Evolutionary conservation across 2,888 invertebrate genomes (phyloP).

Genomic region (Amphiduros pacificus): DNA sequence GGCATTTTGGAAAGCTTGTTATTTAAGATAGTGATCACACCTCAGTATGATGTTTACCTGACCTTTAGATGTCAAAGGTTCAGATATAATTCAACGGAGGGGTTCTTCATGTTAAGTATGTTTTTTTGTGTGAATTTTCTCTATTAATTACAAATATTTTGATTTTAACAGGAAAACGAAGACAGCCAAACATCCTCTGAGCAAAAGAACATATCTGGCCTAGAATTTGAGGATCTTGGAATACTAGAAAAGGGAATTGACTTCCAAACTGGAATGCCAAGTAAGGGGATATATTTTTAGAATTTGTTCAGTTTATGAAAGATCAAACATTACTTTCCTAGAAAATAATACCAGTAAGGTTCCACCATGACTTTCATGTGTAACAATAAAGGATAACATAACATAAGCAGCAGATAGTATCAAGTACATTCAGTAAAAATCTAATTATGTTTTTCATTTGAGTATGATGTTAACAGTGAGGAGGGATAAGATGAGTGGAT

Average conservation of each 20-base stretch:
- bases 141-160: no score
- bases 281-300: no score
- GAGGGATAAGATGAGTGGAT: background rate
- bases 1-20: no score
- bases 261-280: constrained; percentile 12
- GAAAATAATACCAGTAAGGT: background rate
- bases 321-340: no score
- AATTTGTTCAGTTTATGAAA: no score
- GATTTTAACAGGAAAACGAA: constrained; percentile 13
- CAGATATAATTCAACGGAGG: no score
- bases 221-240: constrained; percentile 26
- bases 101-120: background rate
- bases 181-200: constrained; percentile 5
- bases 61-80: no score
- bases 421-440: no score
- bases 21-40: no score
- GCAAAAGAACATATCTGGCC: background rate
- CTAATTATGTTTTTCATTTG: no score
- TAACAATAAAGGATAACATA: background rate
- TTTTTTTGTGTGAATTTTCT: background rate
- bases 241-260: constrained; percentile 24
- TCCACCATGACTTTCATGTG: background rate
- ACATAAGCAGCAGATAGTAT: no score
- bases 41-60: no score
- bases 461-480: background rate